phyloP scores from a whole-genome alignment of 2,113 vertebrate species.

The Spea multiplicata region DNA sequence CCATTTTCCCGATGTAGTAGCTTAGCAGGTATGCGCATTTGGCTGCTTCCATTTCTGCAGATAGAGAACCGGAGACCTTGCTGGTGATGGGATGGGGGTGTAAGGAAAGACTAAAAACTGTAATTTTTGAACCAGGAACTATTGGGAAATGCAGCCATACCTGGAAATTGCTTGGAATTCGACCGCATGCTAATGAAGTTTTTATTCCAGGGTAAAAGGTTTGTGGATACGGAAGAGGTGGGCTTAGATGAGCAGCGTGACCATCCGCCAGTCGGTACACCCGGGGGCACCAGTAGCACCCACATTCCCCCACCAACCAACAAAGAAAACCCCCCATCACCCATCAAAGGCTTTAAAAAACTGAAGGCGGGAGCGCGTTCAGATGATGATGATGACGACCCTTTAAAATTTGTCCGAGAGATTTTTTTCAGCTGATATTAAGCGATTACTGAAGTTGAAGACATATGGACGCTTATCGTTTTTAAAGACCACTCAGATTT shows the following conservation, averaged over 20 bases:
- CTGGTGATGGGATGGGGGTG: too few species aligned
- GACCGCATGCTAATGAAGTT: neutral
- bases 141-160: too few species aligned
- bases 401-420: constrained; percentile 66
- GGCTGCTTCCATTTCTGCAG: too few species aligned
- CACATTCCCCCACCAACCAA: neutral
- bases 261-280: neutral
- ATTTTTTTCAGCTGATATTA: constrained; percentile 68
- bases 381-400: constrained; percentile 49
- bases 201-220: neutral
- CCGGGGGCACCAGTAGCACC: neutral
- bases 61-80: too few species aligned
- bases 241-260: neutral
- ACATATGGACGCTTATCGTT: too few species aligned
- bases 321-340: neutral
- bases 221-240: neutral
- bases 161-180: too few species aligned
- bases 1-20: too few species aligned
- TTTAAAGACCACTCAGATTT: too few species aligned
- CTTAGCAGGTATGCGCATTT: too few species aligned
- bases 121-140: too few species aligned
- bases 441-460: too few species aligned
- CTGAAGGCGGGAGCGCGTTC: neutral
- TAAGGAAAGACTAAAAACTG: too few species aligned
- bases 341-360: accelerated